Evolutionary conservation across 1,140 invertebrate genomes (phyloP).

Genomic region (Eueides isabella): DNA sequence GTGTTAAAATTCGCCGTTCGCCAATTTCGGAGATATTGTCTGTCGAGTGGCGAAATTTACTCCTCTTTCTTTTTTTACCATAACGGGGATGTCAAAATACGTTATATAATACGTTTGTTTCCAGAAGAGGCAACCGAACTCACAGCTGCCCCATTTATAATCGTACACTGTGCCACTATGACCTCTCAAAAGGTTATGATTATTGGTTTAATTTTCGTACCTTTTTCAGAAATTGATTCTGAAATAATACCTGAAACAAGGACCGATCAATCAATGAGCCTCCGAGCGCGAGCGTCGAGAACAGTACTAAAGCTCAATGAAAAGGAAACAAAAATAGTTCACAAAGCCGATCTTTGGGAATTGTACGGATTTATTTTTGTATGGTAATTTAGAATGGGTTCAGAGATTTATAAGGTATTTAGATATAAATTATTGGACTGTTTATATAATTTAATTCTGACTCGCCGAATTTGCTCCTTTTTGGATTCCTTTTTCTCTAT

Average conservation of each 20-base stretch:
- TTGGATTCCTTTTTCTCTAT: too few relatives aligned
- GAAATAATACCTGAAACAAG: conserved; percentile 9
- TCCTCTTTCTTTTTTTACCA: too few relatives aligned
- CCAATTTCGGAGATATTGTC: too few relatives aligned
- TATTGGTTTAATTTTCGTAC: not conserved
- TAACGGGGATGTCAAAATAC: too few relatives aligned
- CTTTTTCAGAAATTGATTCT: not conserved
- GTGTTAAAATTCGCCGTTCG: too few relatives aligned
- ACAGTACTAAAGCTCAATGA: conserved; percentile 17
- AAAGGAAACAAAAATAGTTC: conserved; percentile 21
- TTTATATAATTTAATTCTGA: too few relatives aligned
- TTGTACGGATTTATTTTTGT: not conserved
- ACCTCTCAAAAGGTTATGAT: not conserved
- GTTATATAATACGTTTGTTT: too few relatives aligned
- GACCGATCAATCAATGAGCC: conserved; percentile 19
- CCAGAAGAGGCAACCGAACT: not conserved
- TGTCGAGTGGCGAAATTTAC: too few relatives aligned
- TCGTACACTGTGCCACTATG: not conserved
- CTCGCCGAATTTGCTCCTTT: too few relatives aligned
- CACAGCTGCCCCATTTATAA: not conserved
- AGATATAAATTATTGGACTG: not conserved
- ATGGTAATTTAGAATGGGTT: not conserved
- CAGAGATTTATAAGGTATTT: not conserved
- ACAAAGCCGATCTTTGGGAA: not conserved
- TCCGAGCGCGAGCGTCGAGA: not conserved